These are phyloP conservation scores for Rugalucina vietnamica DNA, from an alignment of 2,888 invertebrate genomes.

Conservation along the genomic window DNA sequence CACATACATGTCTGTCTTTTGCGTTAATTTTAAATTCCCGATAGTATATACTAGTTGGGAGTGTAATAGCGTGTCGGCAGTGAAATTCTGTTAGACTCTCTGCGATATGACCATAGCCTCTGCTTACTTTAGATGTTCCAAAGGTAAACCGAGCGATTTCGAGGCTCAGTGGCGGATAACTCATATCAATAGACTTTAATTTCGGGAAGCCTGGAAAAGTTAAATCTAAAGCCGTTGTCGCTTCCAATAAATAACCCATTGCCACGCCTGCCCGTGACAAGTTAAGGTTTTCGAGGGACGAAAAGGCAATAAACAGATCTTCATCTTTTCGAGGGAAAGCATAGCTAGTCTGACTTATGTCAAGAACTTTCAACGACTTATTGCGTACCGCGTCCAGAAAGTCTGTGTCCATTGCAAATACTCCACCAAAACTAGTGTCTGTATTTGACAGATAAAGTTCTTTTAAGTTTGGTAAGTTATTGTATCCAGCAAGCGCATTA, in stretches of 20 bases:
- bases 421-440: not conserved
- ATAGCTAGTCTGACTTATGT: not conserved
- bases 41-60: not conserved
- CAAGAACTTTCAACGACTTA: not conserved
- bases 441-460: not conserved
- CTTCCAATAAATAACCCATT: not conserved
- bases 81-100: not conserved
- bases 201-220: not conserved
- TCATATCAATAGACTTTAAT: not conserved
- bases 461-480: not conserved
- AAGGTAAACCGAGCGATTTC: not conserved
- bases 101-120: not conserved
- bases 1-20: no score
- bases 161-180: not conserved
- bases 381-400: not conserved
- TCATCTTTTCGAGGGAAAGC: not conserved
- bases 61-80: not conserved
- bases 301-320: not conserved
- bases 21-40: not conserved
- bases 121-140: not conserved
- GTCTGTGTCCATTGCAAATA: not conserved
- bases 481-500: not conserved
- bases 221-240: not conserved
- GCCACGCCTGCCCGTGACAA: not conserved
- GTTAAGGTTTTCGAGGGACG: not conserved